Evolutionary conservation across 2,113 vertebrate species (phyloP), one percentile per base, ranked within the genome.

Genomic region (Zapus hudsonius): DNA sequence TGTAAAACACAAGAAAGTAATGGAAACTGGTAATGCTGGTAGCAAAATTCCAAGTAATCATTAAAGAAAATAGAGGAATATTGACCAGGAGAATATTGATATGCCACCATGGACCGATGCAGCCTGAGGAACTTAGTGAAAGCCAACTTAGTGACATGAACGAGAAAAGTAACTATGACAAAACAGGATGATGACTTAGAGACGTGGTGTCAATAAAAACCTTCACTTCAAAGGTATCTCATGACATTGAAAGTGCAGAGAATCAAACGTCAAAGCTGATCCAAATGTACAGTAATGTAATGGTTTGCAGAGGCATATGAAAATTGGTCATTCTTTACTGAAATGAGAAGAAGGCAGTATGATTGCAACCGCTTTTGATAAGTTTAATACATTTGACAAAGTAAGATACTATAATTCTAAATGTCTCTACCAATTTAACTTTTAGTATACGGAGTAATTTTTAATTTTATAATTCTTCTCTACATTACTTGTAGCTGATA

Each of bases 361-460:
- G 25, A 29, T 69, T 87, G n/a, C 42, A 85, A 66, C 3, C 59
- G 76, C 33, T 61, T n/a, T 87, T 84, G 27, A 13, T 75, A 74
- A 64, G 22, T 93, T 83, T 73, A 81, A 12, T 69, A 63, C 7
- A 55, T 89, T 90, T 91, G 63, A 76, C 29, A 92, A 75, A 84
- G 40, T 47, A 44, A 59, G 84, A 27, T 67, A 2, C 17, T 47
- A 70, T 61, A 64, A 91, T 81, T 75, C 40, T 89, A 42, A 89
- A 78, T 86, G 19, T 15, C 85, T 74, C 44, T 83, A 78, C 64
- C 25, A 42, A 80, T 93, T 94, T 83, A 42, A 82, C 44, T 81
- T 82, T 76, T 20, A 74, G 0, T 38, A 7, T 74, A 59, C 29
- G 90, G 72, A 80, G 31, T 74, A 72, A 85, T 74, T 40, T 74